phyloP scores from a whole-genome alignment of 2,888 invertebrate species.

The Salticus scenicus region DNA sequence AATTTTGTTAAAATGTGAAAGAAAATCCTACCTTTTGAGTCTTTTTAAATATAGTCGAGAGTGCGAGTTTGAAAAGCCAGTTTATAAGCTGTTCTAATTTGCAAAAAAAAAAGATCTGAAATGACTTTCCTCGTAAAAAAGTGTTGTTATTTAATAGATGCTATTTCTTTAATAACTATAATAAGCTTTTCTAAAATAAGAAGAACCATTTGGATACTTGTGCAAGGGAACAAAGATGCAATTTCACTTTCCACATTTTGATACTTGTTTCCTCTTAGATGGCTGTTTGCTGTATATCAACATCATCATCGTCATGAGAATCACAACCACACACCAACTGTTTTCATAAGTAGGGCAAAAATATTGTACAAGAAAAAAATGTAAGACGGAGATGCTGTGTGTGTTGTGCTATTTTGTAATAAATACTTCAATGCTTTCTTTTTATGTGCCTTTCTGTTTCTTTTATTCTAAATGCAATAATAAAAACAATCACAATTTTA shows the following conservation, averaged over 20 bases:
- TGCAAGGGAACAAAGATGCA: constrained; percentile 23
- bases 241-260: constrained; percentile 45
- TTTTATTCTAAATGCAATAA: no score
- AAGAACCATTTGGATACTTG: background rate
- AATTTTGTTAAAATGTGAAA: no score
- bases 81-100: background rate
- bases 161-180: no score
- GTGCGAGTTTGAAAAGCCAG: no score
- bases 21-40: no score
- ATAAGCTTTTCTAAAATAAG: constrained; percentile 16
- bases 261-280: constrained; percentile 17
- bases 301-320: constrained; percentile 7
- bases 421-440: constrained; percentile 67
- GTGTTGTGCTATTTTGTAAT: constrained; percentile 70
- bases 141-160: no score
- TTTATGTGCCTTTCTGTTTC: background rate
- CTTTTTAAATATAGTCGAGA: no score
- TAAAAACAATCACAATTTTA: no score
- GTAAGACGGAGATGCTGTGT: constrained; percentile 49
- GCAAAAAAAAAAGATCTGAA: background rate
- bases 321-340: constrained; percentile 19
- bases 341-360: constrained; percentile 53
- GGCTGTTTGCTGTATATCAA: constrained; percentile 1
- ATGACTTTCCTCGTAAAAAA: constrained; percentile 10
- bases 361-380: constrained; percentile 46